Evolutionary conservation across 2,888 invertebrate species (phyloP).

Genomic region (Drosophila fungiperda): DNA sequence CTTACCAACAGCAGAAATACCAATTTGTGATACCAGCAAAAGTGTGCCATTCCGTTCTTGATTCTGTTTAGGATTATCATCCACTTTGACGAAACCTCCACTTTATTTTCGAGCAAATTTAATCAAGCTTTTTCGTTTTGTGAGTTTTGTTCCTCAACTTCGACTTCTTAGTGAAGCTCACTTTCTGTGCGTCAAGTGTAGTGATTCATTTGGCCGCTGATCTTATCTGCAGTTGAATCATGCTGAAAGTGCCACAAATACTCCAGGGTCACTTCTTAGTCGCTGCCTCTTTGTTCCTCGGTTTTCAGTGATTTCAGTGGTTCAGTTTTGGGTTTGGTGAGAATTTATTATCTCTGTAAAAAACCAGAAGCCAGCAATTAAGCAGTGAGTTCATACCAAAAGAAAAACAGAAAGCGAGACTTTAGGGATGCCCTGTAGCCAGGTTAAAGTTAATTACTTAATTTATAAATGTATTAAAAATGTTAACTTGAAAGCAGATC

Average conservation of each 20-base stretch:
- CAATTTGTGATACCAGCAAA: slow-evolving; percentile 79
- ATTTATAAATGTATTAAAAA: neutral
- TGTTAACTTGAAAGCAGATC: neutral
- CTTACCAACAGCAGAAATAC: slow-evolving; percentile 82
- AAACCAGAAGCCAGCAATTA: slow-evolving; percentile 58
- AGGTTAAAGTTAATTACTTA: neutral
- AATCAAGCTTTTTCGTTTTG: slow-evolving; percentile 38
- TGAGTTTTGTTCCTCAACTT: slow-evolving; percentile 24
- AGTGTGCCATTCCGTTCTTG: slow-evolving; percentile 73
- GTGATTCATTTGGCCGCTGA: slow-evolving; percentile 67
- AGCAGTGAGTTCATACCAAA: slow-evolving; percentile 15
- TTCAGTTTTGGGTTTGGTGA: slow-evolving; percentile 5
- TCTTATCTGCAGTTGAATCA: slow-evolving; percentile 61
- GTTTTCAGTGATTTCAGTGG: neutral
- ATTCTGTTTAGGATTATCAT: slow-evolving; percentile 25
- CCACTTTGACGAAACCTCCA: slow-evolving; percentile 34
- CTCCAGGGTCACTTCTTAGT: slow-evolving; percentile 35
- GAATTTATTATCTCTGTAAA: slow-evolving; percentile 66
- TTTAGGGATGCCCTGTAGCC: neutral
- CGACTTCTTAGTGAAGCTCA: slow-evolving; percentile 60
- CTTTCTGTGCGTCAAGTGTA: slow-evolving; percentile 54
- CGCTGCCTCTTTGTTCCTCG: slow-evolving; percentile 24
- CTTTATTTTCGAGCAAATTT: slow-evolving; percentile 27
- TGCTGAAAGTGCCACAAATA: slow-evolving; percentile 44
- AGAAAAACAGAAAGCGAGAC: slow-evolving; percentile 11